Percentiles rank a stretch among this genome's conserved stretches.
Conservation (phyloP, 1,140 invertebrate species). For the Arion vulgaris region DNA sequence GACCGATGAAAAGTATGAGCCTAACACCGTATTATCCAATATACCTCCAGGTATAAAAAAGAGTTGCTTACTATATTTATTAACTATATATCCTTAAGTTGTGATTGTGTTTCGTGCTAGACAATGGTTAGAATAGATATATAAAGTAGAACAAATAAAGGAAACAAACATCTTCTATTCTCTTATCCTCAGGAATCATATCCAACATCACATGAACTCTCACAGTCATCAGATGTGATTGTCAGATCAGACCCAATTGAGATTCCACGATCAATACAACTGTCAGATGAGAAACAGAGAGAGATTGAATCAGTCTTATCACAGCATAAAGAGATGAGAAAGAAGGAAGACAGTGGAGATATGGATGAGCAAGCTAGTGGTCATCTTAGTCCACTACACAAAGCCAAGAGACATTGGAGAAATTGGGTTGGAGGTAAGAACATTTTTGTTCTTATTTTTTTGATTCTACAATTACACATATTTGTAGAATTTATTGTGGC, state of each 20-base stretch:
- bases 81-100: too few relatives aligned
- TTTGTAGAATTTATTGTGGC: too few relatives aligned
- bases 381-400: conserved; percentile 55
- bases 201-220: neutral
- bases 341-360: conserved; percentile 10
- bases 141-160: neutral
- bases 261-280: conserved; percentile 8
- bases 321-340: conserved; percentile 19
- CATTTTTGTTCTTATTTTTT: too few relatives aligned
- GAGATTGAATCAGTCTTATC: neutral
- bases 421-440: conserved; percentile 54
- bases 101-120: too few relatives aligned
- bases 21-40: too few relatives aligned
- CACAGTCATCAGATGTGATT: neutral
- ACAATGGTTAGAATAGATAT: too few relatives aligned
- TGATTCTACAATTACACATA: too few relatives aligned
- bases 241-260: conserved; percentile 11
- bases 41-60: too few relatives aligned
- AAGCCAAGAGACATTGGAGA: conserved; percentile 48
- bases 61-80: too few relatives aligned
- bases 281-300: neutral
- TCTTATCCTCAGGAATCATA: neutral
- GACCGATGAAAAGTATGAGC: too few relatives aligned
- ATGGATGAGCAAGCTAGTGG: neutral
- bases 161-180: neutral